Evolutionary conservation across 2,797 vertebrate genomes (phyloP), one percentile per base, ranked within the genome.

Genomic region (Sparidentex hasta): DNA sequence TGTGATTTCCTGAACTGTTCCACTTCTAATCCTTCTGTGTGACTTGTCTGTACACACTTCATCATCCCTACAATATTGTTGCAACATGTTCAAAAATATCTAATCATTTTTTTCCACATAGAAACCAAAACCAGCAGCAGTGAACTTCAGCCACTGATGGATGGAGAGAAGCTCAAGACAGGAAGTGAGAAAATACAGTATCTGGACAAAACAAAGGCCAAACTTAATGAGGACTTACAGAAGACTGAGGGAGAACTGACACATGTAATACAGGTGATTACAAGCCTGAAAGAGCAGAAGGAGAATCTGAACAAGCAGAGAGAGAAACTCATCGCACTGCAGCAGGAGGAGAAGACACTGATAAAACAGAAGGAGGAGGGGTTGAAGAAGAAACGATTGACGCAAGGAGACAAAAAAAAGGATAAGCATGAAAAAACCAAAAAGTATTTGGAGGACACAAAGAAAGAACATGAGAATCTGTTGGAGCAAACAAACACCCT

Each of bases 401-500:
- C 0, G 0, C 0, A 3, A 0, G n/a, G 21, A 41, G 0, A 17
- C 0, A 38, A 1, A 2, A 62, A 44, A 47, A 13, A 0, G 2
- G 0, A n/a, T 0, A 64, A 64, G 12, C 11, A 1, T 20, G 0
- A 11, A 21, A 9, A 38, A 0, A 7, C 0, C 3, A 1, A 9
- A n/a, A 0, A 7, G 7, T 0, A 46, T 9, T n/a, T 74, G 8
- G 1, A 54, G 17, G 4, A 0, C 1, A 65, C 16, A 59, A 1
- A 21, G 1, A 2, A 0, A 41, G 6, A 38, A 64, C 20, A 44
- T 25, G 9, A 58, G 1, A 1, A 7, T 5, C 38, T 74, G 59
- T 47, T 65, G 23, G 0, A 14, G 21, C 41, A n/a, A 38, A 75
- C 41, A 52, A 18, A 52, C 0, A 7, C 38, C 13, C 38, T 74